These are phyloP conservation scores for Rhipidura dahli DNA, from an alignment of 2,113 vertebrate genomes.

Conservation along the genomic window DNA sequence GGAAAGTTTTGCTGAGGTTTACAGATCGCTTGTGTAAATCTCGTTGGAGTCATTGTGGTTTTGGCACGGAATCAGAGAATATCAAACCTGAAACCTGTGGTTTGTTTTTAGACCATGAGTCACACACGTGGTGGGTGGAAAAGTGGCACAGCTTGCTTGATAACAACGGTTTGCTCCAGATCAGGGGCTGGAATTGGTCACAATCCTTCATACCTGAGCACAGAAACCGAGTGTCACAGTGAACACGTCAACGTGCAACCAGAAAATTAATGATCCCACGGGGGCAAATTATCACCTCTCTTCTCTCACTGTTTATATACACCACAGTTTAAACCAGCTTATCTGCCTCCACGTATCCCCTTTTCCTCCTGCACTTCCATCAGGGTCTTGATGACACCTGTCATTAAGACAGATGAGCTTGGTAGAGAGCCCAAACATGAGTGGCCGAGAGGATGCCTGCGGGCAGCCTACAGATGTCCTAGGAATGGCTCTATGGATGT, in stretches of 20 bases:
- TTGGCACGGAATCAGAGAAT: conserved; percentile 37
- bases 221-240: background rate
- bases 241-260: background rate
- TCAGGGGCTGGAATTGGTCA: background rate
- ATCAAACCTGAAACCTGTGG: conserved; percentile 32
- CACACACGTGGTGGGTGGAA: conserved; percentile 40
- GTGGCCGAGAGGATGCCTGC: conserved; percentile 20
- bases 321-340: background rate
- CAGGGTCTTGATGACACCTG: conserved; percentile 6
- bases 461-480: background rate
- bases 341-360: background rate
- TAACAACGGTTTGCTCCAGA: background rate
- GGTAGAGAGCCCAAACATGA: background rate
- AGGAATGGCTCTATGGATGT: background rate
- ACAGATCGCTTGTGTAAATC: conserved; percentile 44
- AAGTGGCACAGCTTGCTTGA: conserved; percentile 4
- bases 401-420: conserved; percentile 35
- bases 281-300: background rate
- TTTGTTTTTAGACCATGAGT: conserved; percentile 54
- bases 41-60: conserved; percentile 42
- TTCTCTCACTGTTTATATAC: background rate
- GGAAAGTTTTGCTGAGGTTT: conserved; percentile 65
- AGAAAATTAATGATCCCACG: background rate
- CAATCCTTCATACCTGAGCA: background rate
- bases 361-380: background rate